These are phyloP conservation scores for Prolemur simus DNA, from an alignment of 2,113 vertebrate species.

Conservation along the genomic window DNA sequence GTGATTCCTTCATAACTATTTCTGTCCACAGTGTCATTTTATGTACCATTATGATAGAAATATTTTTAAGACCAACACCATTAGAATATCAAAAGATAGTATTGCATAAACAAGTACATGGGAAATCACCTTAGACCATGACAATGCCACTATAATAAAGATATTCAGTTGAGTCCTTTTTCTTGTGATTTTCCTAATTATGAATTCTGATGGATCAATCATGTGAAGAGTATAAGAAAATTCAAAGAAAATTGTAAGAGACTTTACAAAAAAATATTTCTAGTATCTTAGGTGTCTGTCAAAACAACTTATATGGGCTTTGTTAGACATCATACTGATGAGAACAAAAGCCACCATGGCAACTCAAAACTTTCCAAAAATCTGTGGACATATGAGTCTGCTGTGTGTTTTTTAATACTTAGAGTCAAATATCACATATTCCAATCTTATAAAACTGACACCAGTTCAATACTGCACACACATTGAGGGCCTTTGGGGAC, in stretches of 20 bases:
- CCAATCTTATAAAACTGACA: not conserved
- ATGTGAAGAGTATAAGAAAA: not conserved
- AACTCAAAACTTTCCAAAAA: not conserved
- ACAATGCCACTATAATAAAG: not conserved
- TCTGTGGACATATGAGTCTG: not conserved
- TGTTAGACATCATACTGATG: not conserved
- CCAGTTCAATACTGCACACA: not conserved
- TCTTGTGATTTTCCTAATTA: not conserved
- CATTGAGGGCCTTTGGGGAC: not conserved
- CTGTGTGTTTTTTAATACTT: not conserved
- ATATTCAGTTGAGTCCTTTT: not conserved
- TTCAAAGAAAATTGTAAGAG: not conserved
- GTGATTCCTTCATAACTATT: constrained; percentile 27
- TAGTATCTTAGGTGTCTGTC: not conserved
- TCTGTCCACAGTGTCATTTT: not conserved
- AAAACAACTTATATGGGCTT: not conserved
- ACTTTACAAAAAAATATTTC: not conserved
- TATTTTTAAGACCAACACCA: constrained; percentile 32
- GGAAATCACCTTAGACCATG: not conserved
- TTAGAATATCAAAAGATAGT: constrained; percentile 14
- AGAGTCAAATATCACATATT: not conserved
- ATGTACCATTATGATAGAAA: constrained; percentile 1
- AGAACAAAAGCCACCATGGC: not conserved
- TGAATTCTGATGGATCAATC: not conserved
- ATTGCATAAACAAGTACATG: constrained; percentile 49